Base-by-base conservation (phyloP, 2,797 vertebrate species). In the Helicolenus hilgendorfi region DNA sequence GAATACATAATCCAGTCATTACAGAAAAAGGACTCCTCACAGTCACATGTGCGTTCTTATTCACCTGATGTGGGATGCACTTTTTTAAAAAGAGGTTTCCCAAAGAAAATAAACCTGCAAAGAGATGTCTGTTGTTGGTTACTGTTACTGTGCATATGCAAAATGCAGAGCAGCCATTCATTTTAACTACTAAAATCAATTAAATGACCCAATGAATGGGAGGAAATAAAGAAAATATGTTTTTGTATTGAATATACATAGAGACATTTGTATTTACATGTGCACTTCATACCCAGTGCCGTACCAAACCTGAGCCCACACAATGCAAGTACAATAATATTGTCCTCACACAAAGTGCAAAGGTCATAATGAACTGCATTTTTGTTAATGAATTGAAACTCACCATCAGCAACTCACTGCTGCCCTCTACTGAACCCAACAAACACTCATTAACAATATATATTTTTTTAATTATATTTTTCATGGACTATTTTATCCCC, bases 1-100 rank as follows among this genome's bases (percentile, higher is more conserved):
- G 93, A 96, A 96, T 92, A 91, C 89, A 95, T 93, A 95, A 96
- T 95, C 93, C 94, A 95, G 90, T 93, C 93, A 88, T 94, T 86
- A 85, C 86, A 92, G 79, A 94, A 82, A 93, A 90, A 85, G 18
- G 67, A 85, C 80, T 77, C 70, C 73, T 88, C 73, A 60, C 74
- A 84, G 56, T 72, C 49, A 53, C 49, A 53, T n/a, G 15, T 72
- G 91, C 84, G 70, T 83, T 94, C 84, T 89, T 68, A 35, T 84
- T 88, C 63, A 83, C 67, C 55, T 76, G 38, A 60, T 74, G 55
- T 68, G 60, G 2, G 56, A 80, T 77, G 79, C 76, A 67, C 15
- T 49, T 49, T 90, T 83, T 64, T 9, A 81, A 38, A 49, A 77
- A 60, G 59, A 67, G 59, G 45, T 80, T 76, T 89, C 64, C 83